Conservation (phyloP, 2,797 vertebrate species). For the Psittacula derbiana region DNA sequence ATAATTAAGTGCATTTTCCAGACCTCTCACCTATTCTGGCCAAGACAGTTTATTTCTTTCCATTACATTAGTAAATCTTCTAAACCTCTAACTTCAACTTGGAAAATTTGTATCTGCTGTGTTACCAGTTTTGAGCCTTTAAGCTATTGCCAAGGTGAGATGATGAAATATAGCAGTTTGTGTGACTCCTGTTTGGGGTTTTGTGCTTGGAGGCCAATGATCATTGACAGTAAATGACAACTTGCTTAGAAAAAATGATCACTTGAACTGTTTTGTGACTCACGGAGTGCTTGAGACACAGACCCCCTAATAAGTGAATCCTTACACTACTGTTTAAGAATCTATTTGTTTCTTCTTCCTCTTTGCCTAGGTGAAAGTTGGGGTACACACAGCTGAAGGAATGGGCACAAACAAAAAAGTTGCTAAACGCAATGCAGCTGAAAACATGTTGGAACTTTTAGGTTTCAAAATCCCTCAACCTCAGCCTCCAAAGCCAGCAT, state of each 20-base stretch:
- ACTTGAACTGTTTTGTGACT: not conserved
- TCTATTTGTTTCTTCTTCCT: not conserved
- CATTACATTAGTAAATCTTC: not conserved
- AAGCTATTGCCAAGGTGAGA: not conserved
- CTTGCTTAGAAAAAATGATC: not conserved
- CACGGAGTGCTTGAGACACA: not conserved
- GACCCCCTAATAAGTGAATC: not conserved
- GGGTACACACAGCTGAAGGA: slow-evolving; percentile 90
- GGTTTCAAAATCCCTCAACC: slow-evolving; percentile 97
- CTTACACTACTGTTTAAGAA: not conserved
- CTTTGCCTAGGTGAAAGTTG: slow-evolving; percentile 86
- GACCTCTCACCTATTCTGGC: not conserved
- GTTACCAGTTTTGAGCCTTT: not conserved
- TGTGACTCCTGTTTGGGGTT: not conserved
- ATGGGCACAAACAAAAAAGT: slow-evolving; percentile 97
- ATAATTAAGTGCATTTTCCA: not conserved
- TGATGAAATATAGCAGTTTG: not conserved
- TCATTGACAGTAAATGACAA: not conserved
- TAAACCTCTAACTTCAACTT: not conserved
- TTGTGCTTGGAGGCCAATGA: not conserved
- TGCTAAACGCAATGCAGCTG: slow-evolving; percentile 96
- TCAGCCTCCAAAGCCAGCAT: slow-evolving; percentile 93
- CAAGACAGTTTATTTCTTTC: not conserved
- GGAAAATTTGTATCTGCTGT: not conserved
- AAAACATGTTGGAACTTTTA: slow-evolving; percentile 96